phyloP scores from a whole-genome alignment of 2,888 invertebrate species.

The Clanis bilineata region DNA sequence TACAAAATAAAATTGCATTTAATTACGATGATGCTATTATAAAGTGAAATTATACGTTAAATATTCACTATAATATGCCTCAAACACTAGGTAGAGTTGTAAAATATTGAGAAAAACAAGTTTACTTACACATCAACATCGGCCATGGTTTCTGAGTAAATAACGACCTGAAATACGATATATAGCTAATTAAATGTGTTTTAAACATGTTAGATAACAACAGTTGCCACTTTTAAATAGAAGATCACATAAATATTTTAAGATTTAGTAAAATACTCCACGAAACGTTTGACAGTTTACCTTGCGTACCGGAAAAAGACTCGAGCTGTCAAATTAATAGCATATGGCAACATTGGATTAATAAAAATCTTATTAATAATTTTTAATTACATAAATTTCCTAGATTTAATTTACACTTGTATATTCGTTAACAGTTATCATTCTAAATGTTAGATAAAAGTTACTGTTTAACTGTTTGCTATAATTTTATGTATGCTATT shows the following conservation, averaged over 20 bases:
- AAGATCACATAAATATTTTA: slow-evolving; percentile 58
- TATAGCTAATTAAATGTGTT: slow-evolving; percentile 49
- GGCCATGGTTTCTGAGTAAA: slow-evolving; percentile 84
- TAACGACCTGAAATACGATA: slow-evolving; percentile 75
- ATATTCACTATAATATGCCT: not conserved
- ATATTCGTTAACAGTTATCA: too few species aligned
- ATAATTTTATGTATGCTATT: too few species aligned
- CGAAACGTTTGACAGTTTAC: slow-evolving; percentile 76
- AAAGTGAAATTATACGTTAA: not conserved
- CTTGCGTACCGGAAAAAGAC: slow-evolving; percentile 79
- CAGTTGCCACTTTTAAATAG: slow-evolving; percentile 33
- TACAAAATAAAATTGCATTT: slow-evolving; percentile 15
- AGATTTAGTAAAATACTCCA: slow-evolving; percentile 62
- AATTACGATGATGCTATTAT: not conserved
- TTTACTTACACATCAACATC: slow-evolving; percentile 91
- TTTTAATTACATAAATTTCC: too few species aligned
- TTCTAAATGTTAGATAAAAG: too few species aligned
- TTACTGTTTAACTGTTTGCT: too few species aligned
- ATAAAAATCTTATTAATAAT: not conserved
- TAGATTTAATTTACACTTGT: too few species aligned
- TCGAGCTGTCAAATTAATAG: slow-evolving; percentile 38
- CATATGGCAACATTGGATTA: slow-evolving; percentile 19
- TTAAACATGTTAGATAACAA: slow-evolving; percentile 38
- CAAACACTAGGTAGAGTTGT: not conserved
- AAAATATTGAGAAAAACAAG: slow-evolving; percentile 36